A percentile compares a stretch with the other conserved stretches of the same genome.
Evolutionary conservation across 1,140 invertebrate genomes (phyloP).

Genomic region (Apis cerana): DNA sequence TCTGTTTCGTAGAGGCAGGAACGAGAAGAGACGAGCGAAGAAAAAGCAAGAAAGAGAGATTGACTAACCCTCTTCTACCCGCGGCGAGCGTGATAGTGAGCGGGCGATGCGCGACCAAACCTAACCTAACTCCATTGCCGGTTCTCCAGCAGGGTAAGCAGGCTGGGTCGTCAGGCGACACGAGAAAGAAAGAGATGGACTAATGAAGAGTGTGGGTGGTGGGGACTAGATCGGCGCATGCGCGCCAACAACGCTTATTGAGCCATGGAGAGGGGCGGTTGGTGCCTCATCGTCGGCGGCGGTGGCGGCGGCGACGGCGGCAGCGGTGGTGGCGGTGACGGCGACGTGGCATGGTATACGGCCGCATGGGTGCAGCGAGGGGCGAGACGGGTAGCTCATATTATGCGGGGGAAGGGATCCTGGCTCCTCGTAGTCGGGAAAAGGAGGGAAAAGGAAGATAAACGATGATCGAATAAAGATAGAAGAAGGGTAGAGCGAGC

Average conservation of each 20-base stretch:
- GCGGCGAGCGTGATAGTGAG: conserved; percentile 71
- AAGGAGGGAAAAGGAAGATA: conserved; percentile 33
- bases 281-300: conserved; percentile 58
- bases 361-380: conserved; percentile 43
- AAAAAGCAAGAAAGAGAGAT: conserved; percentile 34
- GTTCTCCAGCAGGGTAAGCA: conserved; percentile 71
- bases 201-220: conserved; percentile 25
- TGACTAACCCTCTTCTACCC: conserved; percentile 56
- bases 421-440: conserved; percentile 46
- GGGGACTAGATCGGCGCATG: conserved; percentile 64
- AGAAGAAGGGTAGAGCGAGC: too few relatives aligned
- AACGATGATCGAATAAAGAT: neutral
- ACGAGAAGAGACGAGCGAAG: conserved; percentile 35
- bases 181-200: conserved; percentile 38
- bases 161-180: conserved; percentile 52
- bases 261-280: conserved; percentile 66
- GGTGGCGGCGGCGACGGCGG: conserved; percentile 7
- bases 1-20: conserved; percentile 51
- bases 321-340: conserved; percentile 43
- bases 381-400: conserved; percentile 26
- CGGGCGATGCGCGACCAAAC: conserved; percentile 74
- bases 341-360: conserved; percentile 55
- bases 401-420: conserved; percentile 38
- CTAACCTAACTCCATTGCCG: conserved; percentile 74
- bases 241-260: conserved; percentile 64